Percentiles rank a stretch among this genome's conserved stretches.
These are phyloP conservation scores for Hoplostethus atlanticus DNA, from an alignment of 2,797 vertebrate species.

Conservation along the genomic window DNA sequence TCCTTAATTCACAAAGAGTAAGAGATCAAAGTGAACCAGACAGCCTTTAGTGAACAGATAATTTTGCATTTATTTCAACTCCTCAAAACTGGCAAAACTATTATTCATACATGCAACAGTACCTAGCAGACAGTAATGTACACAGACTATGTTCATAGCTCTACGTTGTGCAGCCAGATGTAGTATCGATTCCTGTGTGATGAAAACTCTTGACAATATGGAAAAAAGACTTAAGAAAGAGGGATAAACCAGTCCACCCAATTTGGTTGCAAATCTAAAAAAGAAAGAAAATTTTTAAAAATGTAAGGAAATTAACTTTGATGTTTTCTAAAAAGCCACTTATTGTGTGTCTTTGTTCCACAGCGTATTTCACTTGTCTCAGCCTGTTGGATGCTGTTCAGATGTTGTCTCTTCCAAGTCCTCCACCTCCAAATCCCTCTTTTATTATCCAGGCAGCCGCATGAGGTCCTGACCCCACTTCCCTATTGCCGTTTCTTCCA, in stretches of 20 bases:
- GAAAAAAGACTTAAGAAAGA: no score
- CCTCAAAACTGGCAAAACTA: slow-evolving; percentile 47
- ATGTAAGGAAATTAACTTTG: slow-evolving; percentile 14
- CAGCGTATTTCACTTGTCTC: slow-evolving; percentile 13
- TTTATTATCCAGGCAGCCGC: slow-evolving; percentile 80
- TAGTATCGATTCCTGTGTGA: slow-evolving; percentile 4
- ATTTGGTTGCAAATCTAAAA: background rate
- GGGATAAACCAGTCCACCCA: background rate
- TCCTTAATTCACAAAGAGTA: slow-evolving; percentile 70
- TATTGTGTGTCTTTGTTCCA: slow-evolving; percentile 24
- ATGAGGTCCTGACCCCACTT: slow-evolving; percentile 82
- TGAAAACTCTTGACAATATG: no score
- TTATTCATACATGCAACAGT: slow-evolving; percentile 3
- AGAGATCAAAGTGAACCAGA: slow-evolving; percentile 64
- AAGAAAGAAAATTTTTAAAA: no score
- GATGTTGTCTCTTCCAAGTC: slow-evolving; percentile 57
- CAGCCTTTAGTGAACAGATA: slow-evolving; percentile 56
- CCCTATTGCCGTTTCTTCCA: slow-evolving; percentile 73
- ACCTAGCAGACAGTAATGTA: slow-evolving; percentile 12
- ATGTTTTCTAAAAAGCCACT: slow-evolving; percentile 29
- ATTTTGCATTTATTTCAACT: slow-evolving; percentile 66
- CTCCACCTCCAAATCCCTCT: slow-evolving; percentile 76
- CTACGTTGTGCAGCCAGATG: background rate
- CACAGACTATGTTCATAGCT: slow-evolving; percentile 1
- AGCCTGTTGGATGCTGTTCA: slow-evolving; percentile 65